Base-by-base conservation (phyloP, 2,888 invertebrate genomes). In the Notodonta ziczac region DNA sequence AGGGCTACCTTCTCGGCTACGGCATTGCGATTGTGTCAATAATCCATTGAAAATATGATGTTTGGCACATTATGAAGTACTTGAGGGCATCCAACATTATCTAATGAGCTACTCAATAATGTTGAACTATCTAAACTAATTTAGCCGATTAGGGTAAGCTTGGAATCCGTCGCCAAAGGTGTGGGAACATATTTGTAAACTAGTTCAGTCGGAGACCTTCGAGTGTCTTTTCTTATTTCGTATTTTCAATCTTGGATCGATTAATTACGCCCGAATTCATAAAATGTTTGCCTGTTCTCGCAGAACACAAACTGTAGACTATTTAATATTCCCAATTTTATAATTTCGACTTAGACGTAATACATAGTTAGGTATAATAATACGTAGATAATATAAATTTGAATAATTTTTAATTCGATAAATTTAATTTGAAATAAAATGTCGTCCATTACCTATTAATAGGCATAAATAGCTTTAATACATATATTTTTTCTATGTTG, bases 21-120 rank as follows among this genome's bases (percentile, higher is more conserved):
- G 78, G 70, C 81, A 79, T 81, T 80, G 82, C 82, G 78, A 80
- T 74, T 72, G 73, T 66, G 72, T 80, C 62, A 61, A 61, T 63
- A 65, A 65, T 62, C 64, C 61, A 59, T 60, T 66, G 65, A 69
- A 66, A 74, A 70, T 70, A 83, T 83, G 81, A 84, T 77, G 81
- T 89, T 90, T 90, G 89, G 89, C 89, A 90, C 89, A 87, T 35
- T 69, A 71, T 65, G 69, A 70, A 65, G 58, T 70, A 55, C 55
- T 74, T 53, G 65, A 60, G 61, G 69, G 63, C 64, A 65, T 69
- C 63, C 56, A 74, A 69, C 61, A 62, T 69, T 66, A 71, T 61
- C 66, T 76, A 76, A 58, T 68, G 57, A 65, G 63, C 74, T 76
- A 76, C 69, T 65, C 64, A 71, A 67, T 72, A 73, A 71, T 70